Evolutionary conservation across 2,888 invertebrate species (phyloP).

Genomic region (Andrena dorsata): DNA sequence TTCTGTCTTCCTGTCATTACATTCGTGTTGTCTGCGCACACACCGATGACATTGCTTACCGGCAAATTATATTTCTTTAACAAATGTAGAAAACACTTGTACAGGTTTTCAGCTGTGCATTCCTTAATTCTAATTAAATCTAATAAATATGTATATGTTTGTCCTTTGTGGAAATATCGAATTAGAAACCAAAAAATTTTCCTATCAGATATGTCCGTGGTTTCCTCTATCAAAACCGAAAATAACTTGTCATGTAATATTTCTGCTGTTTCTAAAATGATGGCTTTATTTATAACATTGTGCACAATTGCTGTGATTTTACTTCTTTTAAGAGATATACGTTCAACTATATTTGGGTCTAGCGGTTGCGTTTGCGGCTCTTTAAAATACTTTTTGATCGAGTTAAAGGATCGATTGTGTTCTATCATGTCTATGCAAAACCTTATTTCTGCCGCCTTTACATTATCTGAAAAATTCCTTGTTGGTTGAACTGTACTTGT

Average conservation of each 20-base stretch:
- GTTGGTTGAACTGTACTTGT: too few species aligned
- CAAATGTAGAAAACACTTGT: neutral
- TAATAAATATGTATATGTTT: neutral
- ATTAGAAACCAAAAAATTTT: constrained; percentile 5
- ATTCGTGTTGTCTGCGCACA: neutral
- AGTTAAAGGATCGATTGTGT: too few species aligned
- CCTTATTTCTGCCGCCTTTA: too few species aligned
- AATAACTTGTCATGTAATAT: neutral
- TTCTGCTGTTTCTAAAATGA: too few species aligned
- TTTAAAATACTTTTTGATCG: too few species aligned
- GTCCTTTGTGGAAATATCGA: neutral
- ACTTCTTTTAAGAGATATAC: too few species aligned
- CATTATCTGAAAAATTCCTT: too few species aligned
- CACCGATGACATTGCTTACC: neutral
- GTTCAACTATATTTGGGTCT: too few species aligned
- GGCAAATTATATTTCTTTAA: constrained; percentile 9
- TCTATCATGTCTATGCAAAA: too few species aligned
- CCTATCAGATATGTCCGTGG: neutral
- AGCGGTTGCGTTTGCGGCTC: too few species aligned
- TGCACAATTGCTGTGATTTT: too few species aligned
- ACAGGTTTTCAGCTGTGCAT: neutral
- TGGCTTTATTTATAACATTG: too few species aligned
- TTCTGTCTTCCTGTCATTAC: neutral
- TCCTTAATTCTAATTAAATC: neutral
- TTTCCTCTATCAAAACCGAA: neutral